phyloP scores from a whole-genome alignment of 2,888 invertebrate species.

The Pediacus dermestoides region DNA sequence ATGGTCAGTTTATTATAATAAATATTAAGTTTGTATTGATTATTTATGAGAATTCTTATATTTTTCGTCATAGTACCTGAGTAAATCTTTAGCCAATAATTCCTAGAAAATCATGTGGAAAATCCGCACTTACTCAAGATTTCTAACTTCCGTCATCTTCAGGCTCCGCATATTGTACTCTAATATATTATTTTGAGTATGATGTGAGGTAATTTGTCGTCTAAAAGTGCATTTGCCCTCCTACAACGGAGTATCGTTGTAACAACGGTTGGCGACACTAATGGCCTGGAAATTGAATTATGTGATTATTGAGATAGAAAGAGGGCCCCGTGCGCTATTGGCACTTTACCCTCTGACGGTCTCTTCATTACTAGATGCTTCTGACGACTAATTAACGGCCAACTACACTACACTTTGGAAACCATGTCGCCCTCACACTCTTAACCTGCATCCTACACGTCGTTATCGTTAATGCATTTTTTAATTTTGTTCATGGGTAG shows the following conservation, averaged over 20 bases:
- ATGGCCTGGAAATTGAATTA: conserved; percentile 43
- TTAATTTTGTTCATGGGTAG: conserved; percentile 2
- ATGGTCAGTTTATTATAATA: too few relatives aligned
- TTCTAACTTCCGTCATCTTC: not conserved
- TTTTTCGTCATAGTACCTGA: too few relatives aligned
- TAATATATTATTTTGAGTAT: too few relatives aligned
- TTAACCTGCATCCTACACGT: not conserved
- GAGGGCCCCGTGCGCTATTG: conserved; percentile 37
- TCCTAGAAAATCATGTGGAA: not conserved
- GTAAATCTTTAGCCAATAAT: too few relatives aligned
- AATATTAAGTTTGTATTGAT: too few relatives aligned
- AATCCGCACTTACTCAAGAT: not conserved
- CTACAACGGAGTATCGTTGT: conserved; percentile 12
- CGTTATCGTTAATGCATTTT: not conserved
- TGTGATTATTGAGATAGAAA: conserved; percentile 37
- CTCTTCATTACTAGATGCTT: conserved; percentile 21
- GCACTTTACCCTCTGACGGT: conserved; percentile 31
- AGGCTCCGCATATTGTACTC: too few relatives aligned
- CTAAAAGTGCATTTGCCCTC: not conserved
- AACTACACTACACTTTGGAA: conserved; percentile 14
- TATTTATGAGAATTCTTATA: too few relatives aligned
- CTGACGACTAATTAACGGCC: conserved; percentile 26
- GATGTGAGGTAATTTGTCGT: not conserved
- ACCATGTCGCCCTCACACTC: conserved; percentile 9
- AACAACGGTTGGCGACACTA: conserved; percentile 24